These are phyloP conservation scores for Pandemis heparana DNA, from an alignment of 2,888 invertebrate genomes.

Conservation along the genomic window DNA sequence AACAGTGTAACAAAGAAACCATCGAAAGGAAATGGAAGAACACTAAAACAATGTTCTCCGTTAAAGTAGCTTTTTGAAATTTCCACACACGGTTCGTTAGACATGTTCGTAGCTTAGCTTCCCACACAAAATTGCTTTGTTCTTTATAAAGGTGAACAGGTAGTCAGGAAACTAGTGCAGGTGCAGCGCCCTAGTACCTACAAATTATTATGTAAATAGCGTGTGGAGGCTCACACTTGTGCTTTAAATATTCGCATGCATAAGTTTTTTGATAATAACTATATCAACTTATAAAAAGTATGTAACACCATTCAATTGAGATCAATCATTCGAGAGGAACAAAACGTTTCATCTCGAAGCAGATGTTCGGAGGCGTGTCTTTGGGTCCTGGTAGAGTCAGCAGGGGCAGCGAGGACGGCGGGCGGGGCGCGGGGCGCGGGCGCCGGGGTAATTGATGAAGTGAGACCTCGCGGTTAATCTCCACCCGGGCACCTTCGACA, in stretches of 20 bases:
- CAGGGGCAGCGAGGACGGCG: constrained; percentile 47
- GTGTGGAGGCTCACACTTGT: neutral
- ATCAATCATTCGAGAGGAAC: constrained; percentile 56
- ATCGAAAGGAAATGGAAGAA: constrained; percentile 8
- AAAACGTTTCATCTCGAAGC: constrained; percentile 49
- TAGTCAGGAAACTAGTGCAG: constrained; percentile 1
- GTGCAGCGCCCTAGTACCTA: neutral
- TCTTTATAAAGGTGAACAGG: constrained; percentile 32
- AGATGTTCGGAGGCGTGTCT: constrained; percentile 59
- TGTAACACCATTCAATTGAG: constrained; percentile 36
- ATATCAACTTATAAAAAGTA: neutral
- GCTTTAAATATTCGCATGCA: neutral
- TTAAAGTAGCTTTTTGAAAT: constrained; percentile 31
- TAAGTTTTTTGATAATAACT: neutral
- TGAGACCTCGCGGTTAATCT: constrained; percentile 69
- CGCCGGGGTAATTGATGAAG: constrained; percentile 75
- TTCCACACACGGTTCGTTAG: constrained; percentile 39
- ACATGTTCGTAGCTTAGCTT: constrained; percentile 26
- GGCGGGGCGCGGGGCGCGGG: constrained; percentile 46
- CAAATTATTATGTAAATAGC: constrained; percentile 19
- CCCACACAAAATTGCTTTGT: constrained; percentile 37
- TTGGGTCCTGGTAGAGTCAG: constrained; percentile 50
- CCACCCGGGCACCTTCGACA: constrained; percentile 61
- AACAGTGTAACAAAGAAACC: constrained; percentile 1
- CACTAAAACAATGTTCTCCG: constrained; percentile 1